Base-by-base conservation (phyloP, 2,113 vertebrate species). In the Pterophyllum scalare region DNA sequence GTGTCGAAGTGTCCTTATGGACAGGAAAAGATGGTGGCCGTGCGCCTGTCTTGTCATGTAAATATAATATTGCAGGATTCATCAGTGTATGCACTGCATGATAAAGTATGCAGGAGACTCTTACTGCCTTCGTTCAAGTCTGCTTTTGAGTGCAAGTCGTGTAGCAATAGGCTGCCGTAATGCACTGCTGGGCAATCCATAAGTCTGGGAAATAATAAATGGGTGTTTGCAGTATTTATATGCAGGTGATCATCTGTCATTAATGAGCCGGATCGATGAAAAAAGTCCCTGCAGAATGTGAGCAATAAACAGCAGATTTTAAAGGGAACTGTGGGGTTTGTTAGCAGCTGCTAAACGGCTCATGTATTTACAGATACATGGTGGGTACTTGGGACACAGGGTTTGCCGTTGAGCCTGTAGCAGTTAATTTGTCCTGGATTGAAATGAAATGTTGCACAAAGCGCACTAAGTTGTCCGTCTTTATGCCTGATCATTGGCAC, bases 341-440 rank as follows among this genome's bases (percentile, higher is more conserved):
- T n/a, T 77, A 77, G 75, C 35, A 59, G 75, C 75, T 43, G 57
- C 17, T 59, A 59, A 77, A 75, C 38, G 13, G 24, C 35, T 38
- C 14, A 3, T 57, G 15, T 2, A 59, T 19, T 40, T 57, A 58
- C n/a, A 75, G 33, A 75, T 40, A 1, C 58, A 24, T 38, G 6
- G 40, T 46, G 15, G 64, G 19, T 46, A 2, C 64, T 67, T 26
- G 14, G 3, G 24, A 67, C 0, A 15, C 0, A 2, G n/a, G 38
- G 38, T 70, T 28, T 19, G 40, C 65, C 28, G 28, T 22, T 49
- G 20, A 0, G 15, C 49, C 24, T 0, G 12, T 20, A 49, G 65
- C 24, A 70, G 43, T 70, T 49, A 49, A 49, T 70, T 40, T 40
- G 49, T 49, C 65, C 26, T 43, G 24, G 0, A 49, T 24, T 70